Evolutionary conservation across 2,797 vertebrate species (phyloP), one percentile per base, ranked within the genome.

Genomic region (Ciconia nigra): DNA sequence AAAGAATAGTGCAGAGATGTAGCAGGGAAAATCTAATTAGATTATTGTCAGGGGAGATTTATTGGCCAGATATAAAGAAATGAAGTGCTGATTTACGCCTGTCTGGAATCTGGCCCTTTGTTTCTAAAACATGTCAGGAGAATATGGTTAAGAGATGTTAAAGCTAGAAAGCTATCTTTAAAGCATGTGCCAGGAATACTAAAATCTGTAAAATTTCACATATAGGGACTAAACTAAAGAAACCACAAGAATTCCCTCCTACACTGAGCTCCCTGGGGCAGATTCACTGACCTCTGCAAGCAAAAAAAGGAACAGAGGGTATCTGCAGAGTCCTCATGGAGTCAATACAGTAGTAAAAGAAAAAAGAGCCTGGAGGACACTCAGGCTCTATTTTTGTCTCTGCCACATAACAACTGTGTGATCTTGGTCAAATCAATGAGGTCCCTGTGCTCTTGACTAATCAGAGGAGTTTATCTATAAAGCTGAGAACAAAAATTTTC

Each of bases 391-490:
- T 95, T 96, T 97, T 89, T 96, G 84, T 93, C 87, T 91, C 76
- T 89, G 49, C 74, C 61, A 87, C 54, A 76, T 85, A 95, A 90
- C 59, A 82, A 49, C 69, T 83, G 21, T 87, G 63, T 95, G 89
- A 87, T 86, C 93, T 90, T 93, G 52, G 91, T 93, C 93, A 94
- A 96, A 96, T 96, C 93, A 96, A 42, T 61, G 83, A 80, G 85
- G 63, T 94, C 70, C 61, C 71, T 72, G 76, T 92, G 65, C 67
- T 96, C 86, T 92, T 93, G 82, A 74, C 74, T 94, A 94, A 97
- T 96, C 92, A 96, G 81, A 61, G 63, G 61, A 96, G 78, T 96
- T 96, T 89, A 78, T 69, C 87, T 78, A 6, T 87, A 94, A 87
- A 94, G 76, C 81, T 58, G 46, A 89, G 90, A 89, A 70, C 25